Evolutionary conservation across 2,888 invertebrate species (phyloP).

Genomic region (Drosophila mercatorum): DNA sequence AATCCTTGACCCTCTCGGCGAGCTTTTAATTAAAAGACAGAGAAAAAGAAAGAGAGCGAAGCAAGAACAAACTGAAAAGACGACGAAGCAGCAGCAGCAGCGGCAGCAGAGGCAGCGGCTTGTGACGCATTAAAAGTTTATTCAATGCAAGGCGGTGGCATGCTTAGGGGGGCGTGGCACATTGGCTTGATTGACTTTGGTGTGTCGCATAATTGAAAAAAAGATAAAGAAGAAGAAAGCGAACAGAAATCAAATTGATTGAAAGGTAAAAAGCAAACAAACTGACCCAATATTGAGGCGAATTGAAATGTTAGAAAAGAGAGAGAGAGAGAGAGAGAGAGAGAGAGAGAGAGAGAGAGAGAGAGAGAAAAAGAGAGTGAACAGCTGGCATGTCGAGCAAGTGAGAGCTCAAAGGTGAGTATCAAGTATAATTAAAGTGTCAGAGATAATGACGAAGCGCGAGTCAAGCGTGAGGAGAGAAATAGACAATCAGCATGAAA

Average conservation of each 20-base stretch:
- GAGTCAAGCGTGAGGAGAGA: not conserved
- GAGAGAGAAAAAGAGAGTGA: not conserved
- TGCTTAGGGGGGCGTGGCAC: constrained; percentile 39
- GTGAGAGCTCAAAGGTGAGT: not conserved
- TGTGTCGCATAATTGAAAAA: constrained; percentile 52
- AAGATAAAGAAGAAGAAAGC: not conserved
- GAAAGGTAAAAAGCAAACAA: constrained; percentile 53
- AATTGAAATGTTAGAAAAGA: not conserved
- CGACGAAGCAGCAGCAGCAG: constrained; percentile 1
- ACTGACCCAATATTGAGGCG: constrained; percentile 14
- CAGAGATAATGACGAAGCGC: not conserved
- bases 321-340: too few species aligned
- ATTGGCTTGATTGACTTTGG: constrained; percentile 48
- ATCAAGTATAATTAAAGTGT: not conserved
- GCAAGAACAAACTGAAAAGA: not conserved
- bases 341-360: not conserved
- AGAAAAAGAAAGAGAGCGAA: constrained; percentile 21
- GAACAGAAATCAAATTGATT: constrained; percentile 38
- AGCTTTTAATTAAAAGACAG: constrained; percentile 62
- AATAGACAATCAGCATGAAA: not conserved
- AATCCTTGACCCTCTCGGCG: constrained; percentile 76
- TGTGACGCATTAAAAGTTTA: constrained; percentile 58
- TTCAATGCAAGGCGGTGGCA: constrained; percentile 15
- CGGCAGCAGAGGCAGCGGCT: not conserved
- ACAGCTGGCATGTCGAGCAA: not conserved